Evolutionary conservation across 2,888 invertebrate genomes (phyloP).

Genomic region (Athalia circularis): DNA sequence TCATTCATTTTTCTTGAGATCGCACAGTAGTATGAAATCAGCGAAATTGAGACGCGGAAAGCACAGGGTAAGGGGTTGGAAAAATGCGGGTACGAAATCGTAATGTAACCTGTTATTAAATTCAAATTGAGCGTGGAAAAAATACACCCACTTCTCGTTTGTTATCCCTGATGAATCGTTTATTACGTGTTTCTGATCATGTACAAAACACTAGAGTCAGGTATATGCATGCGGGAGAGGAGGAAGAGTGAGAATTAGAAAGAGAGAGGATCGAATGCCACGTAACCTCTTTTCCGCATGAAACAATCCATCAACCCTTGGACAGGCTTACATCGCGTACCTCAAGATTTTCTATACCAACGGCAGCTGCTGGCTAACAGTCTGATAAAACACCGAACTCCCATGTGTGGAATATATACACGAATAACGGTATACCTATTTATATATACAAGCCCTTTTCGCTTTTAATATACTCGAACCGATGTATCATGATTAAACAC

Average conservation of each 20-base stretch:
- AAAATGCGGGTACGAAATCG: slow-evolving; percentile 51
- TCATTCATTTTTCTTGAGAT: too few relatives aligned
- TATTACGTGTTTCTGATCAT: too few relatives aligned
- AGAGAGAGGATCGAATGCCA: slow-evolving; percentile 40
- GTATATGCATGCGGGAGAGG: too few relatives aligned
- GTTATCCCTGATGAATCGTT: too few relatives aligned
- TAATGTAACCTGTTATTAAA: slow-evolving; percentile 68
- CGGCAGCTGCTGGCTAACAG: slow-evolving; percentile 60
- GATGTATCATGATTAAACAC: slow-evolving; percentile 64
- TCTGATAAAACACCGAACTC: slow-evolving; percentile 68
- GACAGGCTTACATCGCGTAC: slow-evolving; percentile 68
- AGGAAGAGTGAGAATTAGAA: not conserved
- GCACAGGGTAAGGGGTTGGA: not conserved
- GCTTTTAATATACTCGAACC: slow-evolving; percentile 64
- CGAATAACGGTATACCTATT: too few relatives aligned
- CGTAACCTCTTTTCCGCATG: slow-evolving; percentile 59
- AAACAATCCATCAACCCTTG: slow-evolving; percentile 68
- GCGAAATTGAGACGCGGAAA: not conserved
- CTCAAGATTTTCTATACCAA: slow-evolving; percentile 65
- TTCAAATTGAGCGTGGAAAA: slow-evolving; percentile 62
- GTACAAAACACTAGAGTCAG: too few relatives aligned
- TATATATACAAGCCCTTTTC: slow-evolving; percentile 38
- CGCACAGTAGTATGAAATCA: too few relatives aligned
- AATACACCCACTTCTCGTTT: not conserved
- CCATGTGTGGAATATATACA: slow-evolving; percentile 67